Evolutionary conservation across 2,797 vertebrate genomes (phyloP).

Genomic region (Malacoraja senta): DNA sequence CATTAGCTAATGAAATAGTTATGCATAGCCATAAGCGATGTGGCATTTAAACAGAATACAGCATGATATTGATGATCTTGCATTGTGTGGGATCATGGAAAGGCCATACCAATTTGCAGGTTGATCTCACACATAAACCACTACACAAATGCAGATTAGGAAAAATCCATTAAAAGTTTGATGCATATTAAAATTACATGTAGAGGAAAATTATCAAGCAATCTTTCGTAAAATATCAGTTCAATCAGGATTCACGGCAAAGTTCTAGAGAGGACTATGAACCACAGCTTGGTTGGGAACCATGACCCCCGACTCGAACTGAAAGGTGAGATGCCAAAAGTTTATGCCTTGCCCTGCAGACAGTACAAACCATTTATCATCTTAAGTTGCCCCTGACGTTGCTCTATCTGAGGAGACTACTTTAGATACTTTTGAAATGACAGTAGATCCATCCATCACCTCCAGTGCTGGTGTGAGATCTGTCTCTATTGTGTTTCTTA

Average conservation of each 20-base stretch:
- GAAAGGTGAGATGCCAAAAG: background rate
- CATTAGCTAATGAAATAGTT: constrained; percentile 16
- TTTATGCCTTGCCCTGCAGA: background rate
- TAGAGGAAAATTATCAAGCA: background rate
- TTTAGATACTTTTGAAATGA: background rate
- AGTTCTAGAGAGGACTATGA: background rate
- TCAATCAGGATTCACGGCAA: background rate
- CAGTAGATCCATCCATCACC: background rate
- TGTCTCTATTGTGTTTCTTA: background rate
- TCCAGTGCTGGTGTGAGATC: background rate
- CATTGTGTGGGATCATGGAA: background rate
- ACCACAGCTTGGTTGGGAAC: background rate
- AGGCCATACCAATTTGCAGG: background rate
- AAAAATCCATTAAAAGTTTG: background rate
- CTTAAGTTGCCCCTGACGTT: background rate
- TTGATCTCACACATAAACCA: background rate
- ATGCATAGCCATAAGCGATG: background rate
- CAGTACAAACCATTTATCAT: background rate
- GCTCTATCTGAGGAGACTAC: background rate
- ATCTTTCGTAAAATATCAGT: background rate
- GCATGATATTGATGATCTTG: background rate
- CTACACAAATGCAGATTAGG: background rate
- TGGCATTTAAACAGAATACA: background rate
- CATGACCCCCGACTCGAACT: background rate
- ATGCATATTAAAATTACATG: background rate